Percentiles rank a stretch among this genome's conserved stretches.
Conservation (phyloP, 2,113 vertebrate genomes). For the Pipra filicauda region DNA sequence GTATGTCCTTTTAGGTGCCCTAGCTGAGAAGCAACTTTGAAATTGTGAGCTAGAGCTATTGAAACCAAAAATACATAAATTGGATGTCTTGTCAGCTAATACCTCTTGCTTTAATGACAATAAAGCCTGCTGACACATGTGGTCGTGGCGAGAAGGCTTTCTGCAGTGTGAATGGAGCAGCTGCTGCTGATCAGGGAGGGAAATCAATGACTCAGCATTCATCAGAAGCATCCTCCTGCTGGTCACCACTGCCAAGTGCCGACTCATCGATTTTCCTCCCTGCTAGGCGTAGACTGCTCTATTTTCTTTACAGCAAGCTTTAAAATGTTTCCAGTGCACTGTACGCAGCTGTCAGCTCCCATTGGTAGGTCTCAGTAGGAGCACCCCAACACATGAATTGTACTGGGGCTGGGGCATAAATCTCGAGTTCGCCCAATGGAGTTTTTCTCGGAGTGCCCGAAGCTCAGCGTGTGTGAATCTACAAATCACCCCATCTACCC, state of each 20-base stretch:
- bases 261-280: conserved; percentile 68
- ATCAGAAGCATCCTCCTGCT: conserved; percentile 63
- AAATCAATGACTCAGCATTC: conserved; percentile 70
- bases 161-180: conserved; percentile 53
- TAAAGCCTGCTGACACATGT: conserved; percentile 22
- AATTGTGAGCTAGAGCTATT: not conserved
- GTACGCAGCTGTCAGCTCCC: conserved; percentile 25
- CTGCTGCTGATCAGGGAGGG: conserved; percentile 45
- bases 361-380: conserved; percentile 13
- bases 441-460: not conserved
- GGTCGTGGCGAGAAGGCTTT: not conserved
- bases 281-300: conserved; percentile 53
- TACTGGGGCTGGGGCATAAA: not conserved
- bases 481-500: not conserved
- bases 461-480: not conserved
- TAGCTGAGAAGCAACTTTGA: not conserved
- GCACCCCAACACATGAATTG: conserved; percentile 10
- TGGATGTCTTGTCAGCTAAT: conserved; percentile 25
- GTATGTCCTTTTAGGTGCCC: not conserved
- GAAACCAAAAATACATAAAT: not conserved
- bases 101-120: not conserved
- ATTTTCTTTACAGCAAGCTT: conserved; percentile 53
- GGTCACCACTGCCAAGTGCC: conserved; percentile 67
- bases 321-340: conserved; percentile 18
- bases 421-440: not conserved